Evolutionary conservation across 2,113 vertebrate species (phyloP).

Genomic region (Lampris incognitus): DNA sequence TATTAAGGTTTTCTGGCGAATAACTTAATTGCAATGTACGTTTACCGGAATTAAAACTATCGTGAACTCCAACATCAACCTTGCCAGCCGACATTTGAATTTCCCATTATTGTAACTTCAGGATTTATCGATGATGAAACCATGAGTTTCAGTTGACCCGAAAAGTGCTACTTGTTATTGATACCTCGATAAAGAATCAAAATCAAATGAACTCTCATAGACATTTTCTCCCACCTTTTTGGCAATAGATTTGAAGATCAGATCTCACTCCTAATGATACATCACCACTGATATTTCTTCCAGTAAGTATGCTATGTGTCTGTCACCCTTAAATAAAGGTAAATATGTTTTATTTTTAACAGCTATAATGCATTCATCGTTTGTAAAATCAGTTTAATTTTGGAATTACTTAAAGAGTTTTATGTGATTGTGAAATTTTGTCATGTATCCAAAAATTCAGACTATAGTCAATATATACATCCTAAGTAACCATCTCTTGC

Average conservation of each 20-base stretch:
- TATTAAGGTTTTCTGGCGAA: too few species aligned
- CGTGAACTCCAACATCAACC: conserved; percentile 1
- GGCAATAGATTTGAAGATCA: conserved; percentile 83
- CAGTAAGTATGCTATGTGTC: conserved; percentile 82
- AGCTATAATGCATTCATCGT: too few species aligned
- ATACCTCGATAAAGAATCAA: neutral
- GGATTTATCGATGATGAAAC: too few species aligned
- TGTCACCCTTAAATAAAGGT: neutral
- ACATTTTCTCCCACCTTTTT: conserved; percentile 62
- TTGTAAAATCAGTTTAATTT: neutral
- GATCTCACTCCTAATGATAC: conserved; percentile 87
- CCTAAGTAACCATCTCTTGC: neutral
- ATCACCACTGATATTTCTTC: conserved; percentile 83
- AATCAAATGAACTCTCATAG: neutral
- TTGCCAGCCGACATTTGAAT: neutral
- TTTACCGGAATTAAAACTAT: conserved; percentile 17
- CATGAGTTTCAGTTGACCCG: too few species aligned
- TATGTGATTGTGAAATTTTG: neutral
- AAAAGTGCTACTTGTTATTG: neutral
- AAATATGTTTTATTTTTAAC: neutral
- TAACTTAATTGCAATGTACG: too few species aligned
- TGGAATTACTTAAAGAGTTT: neutral
- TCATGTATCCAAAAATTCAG: too few species aligned
- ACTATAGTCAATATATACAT: neutral
- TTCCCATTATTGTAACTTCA: neutral